Evolutionary conservation across 1,140 invertebrate genomes (phyloP), one percentile per base, ranked within the genome.

Genomic region (Hyles euphorbiae): DNA sequence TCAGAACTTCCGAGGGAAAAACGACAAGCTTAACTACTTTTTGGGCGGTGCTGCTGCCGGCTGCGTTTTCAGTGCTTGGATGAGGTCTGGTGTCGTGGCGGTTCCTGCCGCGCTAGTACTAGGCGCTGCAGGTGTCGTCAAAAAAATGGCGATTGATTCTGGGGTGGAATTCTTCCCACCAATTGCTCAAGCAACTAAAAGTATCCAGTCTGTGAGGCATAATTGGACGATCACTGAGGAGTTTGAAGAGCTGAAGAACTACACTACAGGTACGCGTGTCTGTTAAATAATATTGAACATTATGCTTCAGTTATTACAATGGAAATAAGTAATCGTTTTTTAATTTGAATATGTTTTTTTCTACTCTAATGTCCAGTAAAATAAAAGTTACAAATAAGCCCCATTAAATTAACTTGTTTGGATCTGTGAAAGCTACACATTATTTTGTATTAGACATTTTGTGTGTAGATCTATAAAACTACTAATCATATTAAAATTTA

Each of bases 11-110:
- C 89, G 94, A 47, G 89, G 90, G 33, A 93, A 94, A 73, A 93
- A 95, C 70, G 94, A 94, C 71, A 66, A 72, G 78, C 83, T 90
- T 0, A 93, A 93, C 67, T 93, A 92, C 68, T 83, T 91, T 55
- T 22, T 92, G 54, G 93, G 93, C 9, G 93, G 91, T 7, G 72
- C 84, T 8, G 88, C 88, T 3, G 89, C 92, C 46, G 93, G 92
- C 0, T 78, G 81, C 8, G 72, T 93, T 4, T 88, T 89, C 45
- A 92, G 92, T n/a, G 87, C 90, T 5, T 91, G 91, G 91, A 78
- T 78, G 33, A 87, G 76, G 54, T 84, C 77, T 8, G 48, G 69
- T 0, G 49, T 75, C 5, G 63, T 73, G 0, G 79, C 72, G 2
- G 58, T 83, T 1, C 65, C 77, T 3, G 78, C 77, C 3, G 68